Percentiles rank a stretch among this genome's conserved stretches.
These are phyloP conservation scores for Acrossocheilus wenchowensis DNA, from an alignment of 2,797 vertebrate genomes.

Conservation along the genomic window DNA sequence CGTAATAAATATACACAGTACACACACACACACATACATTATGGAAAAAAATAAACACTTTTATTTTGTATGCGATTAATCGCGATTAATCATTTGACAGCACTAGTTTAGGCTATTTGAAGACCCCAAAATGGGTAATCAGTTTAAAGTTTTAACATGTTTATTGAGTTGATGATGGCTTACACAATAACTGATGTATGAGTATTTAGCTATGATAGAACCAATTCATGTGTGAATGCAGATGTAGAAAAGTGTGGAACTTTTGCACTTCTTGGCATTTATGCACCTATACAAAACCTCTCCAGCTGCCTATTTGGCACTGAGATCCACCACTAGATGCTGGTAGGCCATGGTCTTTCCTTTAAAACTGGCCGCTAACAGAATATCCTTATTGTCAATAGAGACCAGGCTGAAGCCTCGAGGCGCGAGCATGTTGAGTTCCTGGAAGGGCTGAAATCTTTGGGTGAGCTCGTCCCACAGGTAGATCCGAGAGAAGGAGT, in stretches of 20 bases:
- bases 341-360: slow-evolving; percentile 91
- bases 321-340: slow-evolving; percentile 90
- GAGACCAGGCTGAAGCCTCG: slow-evolving; percentile 88
- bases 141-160: background rate
- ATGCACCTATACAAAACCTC: background rate
- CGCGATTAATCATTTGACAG: background rate
- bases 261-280: slow-evolving; percentile 22
- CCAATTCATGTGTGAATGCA: background rate
- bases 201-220: background rate
- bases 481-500: slow-evolving; percentile 94
- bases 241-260: background rate
- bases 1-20: too few species aligned
- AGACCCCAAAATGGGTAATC: background rate
- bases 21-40: too few species aligned
- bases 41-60: too few species aligned
- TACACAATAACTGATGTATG: slow-evolving; percentile 12
- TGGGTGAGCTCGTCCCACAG: slow-evolving; percentile 93
- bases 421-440: slow-evolving; percentile 91
- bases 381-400: slow-evolving; percentile 87
- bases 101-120: background rate
- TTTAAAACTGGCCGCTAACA: slow-evolving; percentile 94
- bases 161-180: background rate
- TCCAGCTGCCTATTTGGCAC: slow-evolving; percentile 75
- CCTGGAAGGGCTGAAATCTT: slow-evolving; percentile 90
- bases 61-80: background rate